Evolutionary conservation across 35 echinoderm and acorn worm genomes (phyloP).

Genomic region (Amphiura filiformis): DNA sequence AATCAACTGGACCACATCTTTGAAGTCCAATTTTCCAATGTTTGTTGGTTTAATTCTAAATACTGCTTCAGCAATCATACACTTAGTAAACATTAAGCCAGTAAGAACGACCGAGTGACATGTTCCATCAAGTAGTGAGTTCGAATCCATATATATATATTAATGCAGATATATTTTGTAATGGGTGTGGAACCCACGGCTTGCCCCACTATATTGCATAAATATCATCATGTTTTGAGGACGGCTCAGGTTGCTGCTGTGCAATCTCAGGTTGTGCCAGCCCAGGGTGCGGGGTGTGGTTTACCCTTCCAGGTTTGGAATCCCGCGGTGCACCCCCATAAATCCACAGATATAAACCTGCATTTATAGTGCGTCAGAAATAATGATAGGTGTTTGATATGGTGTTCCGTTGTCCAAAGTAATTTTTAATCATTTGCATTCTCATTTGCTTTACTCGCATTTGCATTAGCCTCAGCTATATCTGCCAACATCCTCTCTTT

Average conservation of each 20-base stretch:
- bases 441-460: not conserved
- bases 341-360: not conserved
- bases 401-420: not conserved
- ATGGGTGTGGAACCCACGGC: not conserved
- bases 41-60: not conserved
- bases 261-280: too few species aligned
- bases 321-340: not conserved
- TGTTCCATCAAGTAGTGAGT: conserved; percentile 2
- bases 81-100: not conserved
- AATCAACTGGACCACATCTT: not conserved
- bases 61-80: not conserved
- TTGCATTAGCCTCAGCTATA: not conserved
- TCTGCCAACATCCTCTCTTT: not conserved
- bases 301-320: not conserved
- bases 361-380: not conserved
- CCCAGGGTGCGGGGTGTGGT: not conserved
- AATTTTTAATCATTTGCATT: conserved; percentile 10
- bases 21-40: not conserved
- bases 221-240: not conserved
- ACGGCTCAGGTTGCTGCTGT: too few species aligned
- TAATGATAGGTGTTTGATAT: conserved; percentile 4
- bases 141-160: conserved; percentile 4
- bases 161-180: not conserved
- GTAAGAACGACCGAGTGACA: not conserved
- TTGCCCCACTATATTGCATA: not conserved